phyloP scores from a whole-genome alignment of 2,113 vertebrate genomes.

The Bothrops jararaca region DNA sequence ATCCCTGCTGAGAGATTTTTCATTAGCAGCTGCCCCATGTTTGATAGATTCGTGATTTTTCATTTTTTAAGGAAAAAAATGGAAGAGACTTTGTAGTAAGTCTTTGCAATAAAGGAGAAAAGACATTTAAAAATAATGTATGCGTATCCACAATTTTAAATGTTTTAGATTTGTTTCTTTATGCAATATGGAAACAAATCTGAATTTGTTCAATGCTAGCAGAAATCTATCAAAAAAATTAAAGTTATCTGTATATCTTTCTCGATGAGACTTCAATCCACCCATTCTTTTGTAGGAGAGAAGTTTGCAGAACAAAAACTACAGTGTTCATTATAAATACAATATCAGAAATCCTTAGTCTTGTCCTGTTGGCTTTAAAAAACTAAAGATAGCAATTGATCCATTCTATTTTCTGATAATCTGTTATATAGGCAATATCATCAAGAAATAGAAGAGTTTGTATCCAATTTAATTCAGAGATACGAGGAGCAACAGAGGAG shows the following conservation, averaged over 20 bases:
- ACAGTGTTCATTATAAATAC: not conserved
- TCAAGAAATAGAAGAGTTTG: slow-evolving; percentile 93
- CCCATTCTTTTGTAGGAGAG: not conserved
- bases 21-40: not conserved
- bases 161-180: not conserved
- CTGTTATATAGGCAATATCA: slow-evolving; percentile 79
- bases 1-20: too few relatives aligned
- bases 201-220: not conserved
- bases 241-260: not conserved
- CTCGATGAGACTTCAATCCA: not conserved
- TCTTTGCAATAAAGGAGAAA: not conserved
- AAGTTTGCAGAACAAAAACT: not conserved
- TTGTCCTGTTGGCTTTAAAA: not conserved
- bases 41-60: not conserved
- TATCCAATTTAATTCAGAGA: slow-evolving; percentile 82
- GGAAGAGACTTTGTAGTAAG: not conserved
- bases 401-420: not conserved
- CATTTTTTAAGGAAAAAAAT: not conserved
- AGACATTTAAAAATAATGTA: not conserved
- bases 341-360: not conserved
- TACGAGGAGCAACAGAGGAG: slow-evolving; percentile 76
- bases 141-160: not conserved
- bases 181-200: not conserved
- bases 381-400: not conserved
- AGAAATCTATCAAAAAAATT: not conserved